A percentile compares a stretch with the other conserved stretches of the same genome.
These are phyloP conservation scores for Drosophila infuscata DNA, from an alignment of 2,888 invertebrate species.

Conservation along the genomic window DNA sequence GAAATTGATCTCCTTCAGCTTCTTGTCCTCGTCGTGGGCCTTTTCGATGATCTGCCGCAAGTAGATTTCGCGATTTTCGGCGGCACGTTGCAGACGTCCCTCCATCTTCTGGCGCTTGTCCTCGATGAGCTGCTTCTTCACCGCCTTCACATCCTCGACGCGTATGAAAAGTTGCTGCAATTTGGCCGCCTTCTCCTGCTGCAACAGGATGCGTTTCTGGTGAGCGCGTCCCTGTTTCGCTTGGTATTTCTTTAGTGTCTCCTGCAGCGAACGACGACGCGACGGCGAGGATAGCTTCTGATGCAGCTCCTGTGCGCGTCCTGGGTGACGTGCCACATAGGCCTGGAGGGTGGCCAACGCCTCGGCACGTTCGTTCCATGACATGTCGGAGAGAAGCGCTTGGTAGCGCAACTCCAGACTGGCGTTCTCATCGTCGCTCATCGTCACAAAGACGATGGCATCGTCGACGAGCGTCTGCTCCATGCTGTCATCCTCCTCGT, in stretches of 20 bases:
- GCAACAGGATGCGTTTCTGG: constrained; percentile 92
- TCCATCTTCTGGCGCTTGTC: constrained; percentile 92
- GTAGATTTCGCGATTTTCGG: constrained; percentile 94
- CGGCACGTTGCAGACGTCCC: constrained; percentile 92
- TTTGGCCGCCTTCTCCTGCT: constrained; percentile 93
- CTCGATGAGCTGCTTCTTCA: constrained; percentile 94
- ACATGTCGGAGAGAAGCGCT: constrained; percentile 90
- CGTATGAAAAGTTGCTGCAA: constrained; percentile 94
- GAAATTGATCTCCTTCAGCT: constrained; percentile 98
- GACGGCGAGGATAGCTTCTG: constrained; percentile 97
- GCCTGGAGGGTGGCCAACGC: constrained; percentile 91
- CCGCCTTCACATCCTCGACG: constrained; percentile 93
- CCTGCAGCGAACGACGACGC: constrained; percentile 93
- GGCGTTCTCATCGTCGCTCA: constrained; percentile 84
- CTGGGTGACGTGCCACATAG: constrained; percentile 94
- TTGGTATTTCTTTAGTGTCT: constrained; percentile 92
- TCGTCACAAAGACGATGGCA: constrained; percentile 81
- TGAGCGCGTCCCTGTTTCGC: constrained; percentile 97
- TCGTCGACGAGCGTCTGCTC: constrained; percentile 65
- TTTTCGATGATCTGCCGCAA: constrained; percentile 94
- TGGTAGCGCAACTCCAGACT: constrained; percentile 90
- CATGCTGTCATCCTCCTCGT: constrained; percentile 72
- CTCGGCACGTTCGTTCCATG: constrained; percentile 94
- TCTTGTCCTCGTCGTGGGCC: constrained; percentile 99
- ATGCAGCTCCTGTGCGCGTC: constrained; percentile 95